These are phyloP conservation scores for Penaeus chinensis DNA, from an alignment of 1,140 invertebrate genomes.

Conservation along the genomic window DNA sequence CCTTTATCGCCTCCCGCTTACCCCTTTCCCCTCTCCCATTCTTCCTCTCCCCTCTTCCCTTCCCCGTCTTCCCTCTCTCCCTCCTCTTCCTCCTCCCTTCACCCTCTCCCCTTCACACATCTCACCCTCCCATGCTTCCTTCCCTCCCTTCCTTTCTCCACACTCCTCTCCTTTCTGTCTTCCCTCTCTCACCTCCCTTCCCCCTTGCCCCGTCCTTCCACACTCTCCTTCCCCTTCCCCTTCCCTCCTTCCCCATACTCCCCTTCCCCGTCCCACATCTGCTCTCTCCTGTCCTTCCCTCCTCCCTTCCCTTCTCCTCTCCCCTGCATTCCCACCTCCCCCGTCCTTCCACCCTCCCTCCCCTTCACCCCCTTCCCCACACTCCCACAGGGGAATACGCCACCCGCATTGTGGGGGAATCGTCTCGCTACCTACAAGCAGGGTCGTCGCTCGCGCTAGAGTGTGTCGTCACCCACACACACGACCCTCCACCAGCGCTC, in stretches of 20 bases:
- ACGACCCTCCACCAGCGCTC: not conserved
- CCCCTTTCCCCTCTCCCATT: not conserved
- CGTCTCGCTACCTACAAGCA: slow-evolving; percentile 32
- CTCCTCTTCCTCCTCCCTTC: not conserved
- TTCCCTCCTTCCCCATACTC: not conserved
- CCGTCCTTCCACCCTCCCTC: no score
- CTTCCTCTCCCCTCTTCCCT: not conserved
- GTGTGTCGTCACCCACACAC: slow-evolving; percentile 46
- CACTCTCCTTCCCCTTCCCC: not conserved
- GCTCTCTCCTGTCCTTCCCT: no score
- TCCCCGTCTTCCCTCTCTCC: not conserved
- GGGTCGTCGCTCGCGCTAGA: slow-evolving; percentile 44
- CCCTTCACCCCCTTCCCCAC: not conserved
- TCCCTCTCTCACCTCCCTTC: not conserved
- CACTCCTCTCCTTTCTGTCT: not conserved
- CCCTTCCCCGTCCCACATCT: not conserved
- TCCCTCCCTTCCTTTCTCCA: no score
- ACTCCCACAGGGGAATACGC: slow-evolving; percentile 35
- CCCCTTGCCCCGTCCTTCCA: not conserved
- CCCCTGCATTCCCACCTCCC: no score
- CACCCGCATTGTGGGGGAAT: slow-evolving; percentile 39
- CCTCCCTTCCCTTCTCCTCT: not conserved
- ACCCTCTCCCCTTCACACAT: no score
- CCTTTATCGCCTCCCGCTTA: no score
- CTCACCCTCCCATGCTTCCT: no score